Base-by-base conservation (phyloP, 2,888 invertebrate genomes). In the Lasioglossum malachurum region DNA sequence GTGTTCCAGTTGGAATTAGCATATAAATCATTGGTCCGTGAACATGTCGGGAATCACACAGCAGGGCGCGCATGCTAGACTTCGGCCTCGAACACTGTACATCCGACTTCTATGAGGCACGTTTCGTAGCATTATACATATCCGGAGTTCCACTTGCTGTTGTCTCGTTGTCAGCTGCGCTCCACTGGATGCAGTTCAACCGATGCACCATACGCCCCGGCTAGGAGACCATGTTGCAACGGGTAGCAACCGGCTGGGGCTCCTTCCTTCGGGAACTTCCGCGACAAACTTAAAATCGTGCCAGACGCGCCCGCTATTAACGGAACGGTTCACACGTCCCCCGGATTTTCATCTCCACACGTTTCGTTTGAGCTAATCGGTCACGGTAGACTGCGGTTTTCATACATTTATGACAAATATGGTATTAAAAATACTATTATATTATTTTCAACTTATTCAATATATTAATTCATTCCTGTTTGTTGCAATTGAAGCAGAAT, bases 101-200 rank as follows among this genome's bases (percentile, higher is more conserved):
- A 67, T 23, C 44, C 74, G 83, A 78, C 84, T 88, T 78, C 84
- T 69, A 81, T 35, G 64, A 79, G 57, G 69, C 82, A 78, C 86
- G 76, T 88, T 88, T 88, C 80, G 83, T 14, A 53, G 67, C 78
- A 82, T 84, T 86, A 72, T 84, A 82, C 87, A 80, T 83, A 84
- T 88, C 84, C 79, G 69, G 80, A 76, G 93, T 92, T 92, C 92
- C 92, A 92, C 92, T 93, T 81, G 93, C 88, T 87, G 88, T 84
- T 69, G 69, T 89, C 87, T 87, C 87, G 84, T 87, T 87, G 86
- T 88, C 88, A 86, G 89, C 86, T 82, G 89, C 89, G 91, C 90
- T 90, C 87, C 88, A 92, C 86, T 92, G 94, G 91, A 92, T 91
- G 89, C 91, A 88, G 88, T 92, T 87, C 91, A 91, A 87, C 80